Evolutionary conservation across 2,888 invertebrate genomes (phyloP), one percentile per base, ranked within the genome.

Genomic region (Coenonympha arcania): DNA sequence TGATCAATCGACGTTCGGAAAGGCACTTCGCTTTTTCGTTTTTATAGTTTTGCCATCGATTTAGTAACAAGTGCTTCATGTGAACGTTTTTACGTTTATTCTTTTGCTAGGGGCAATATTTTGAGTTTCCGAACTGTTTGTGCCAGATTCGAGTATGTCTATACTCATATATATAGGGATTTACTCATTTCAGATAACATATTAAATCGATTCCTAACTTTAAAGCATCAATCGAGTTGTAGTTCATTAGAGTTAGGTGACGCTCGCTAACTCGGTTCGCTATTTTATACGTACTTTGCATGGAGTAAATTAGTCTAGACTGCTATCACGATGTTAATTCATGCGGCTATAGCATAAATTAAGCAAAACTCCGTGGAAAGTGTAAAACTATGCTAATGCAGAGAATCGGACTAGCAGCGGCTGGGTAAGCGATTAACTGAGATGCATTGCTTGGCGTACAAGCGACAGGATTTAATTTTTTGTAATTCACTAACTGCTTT

Each of bases 381-480:
- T 54, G 50, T 56, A 54, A 54, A 56, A 56, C 56, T 56, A 56
- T 56, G 56, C 46, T 50, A 54, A 56, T 56, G 49, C 44, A 45
- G 49, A 33, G 50, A 50, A 50, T 51, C 36, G 46, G 48, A 47
- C 34, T 49, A 37, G 48, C 24, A 31, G 37, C 33, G 40, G 28
- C 42, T 13, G 51, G 53, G 40, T 30, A 43, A 18, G 44, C 44
- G 50, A 56, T 56, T 48, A 55, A 46, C 52, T 15, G 43, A 52
- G 46, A 55, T 43, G 46, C 52, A 52, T 52, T 50, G 52, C 52
- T 39, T 24, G 33, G 31, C 36, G 44, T 50, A 16, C 16, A 43
- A 8, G 30, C 39, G 37, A 24, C 43, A 37, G 45, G 30, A 46
- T 46, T 50, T 45, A 45, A 39, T 26, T 33, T 36, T 24, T 24